Evolutionary conservation across 2,113 vertebrate species (phyloP).

Genomic region (Eudyptes chrysolophus): DNA sequence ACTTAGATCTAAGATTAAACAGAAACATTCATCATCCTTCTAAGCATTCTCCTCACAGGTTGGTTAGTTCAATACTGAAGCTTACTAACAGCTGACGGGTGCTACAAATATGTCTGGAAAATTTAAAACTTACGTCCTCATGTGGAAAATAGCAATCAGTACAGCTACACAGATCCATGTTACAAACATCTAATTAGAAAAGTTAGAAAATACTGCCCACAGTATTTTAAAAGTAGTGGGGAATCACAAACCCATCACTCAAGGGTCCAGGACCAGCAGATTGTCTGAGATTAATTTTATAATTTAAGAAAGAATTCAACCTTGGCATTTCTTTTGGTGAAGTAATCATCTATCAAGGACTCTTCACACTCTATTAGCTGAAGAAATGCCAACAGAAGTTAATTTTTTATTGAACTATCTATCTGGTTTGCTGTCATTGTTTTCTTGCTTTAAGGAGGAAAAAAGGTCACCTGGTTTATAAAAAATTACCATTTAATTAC

Average conservation of each 20-base stretch:
- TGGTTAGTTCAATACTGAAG: not conserved
- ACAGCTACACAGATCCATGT: not conserved
- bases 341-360: not conserved
- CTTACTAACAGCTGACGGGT: not conserved
- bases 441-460: not conserved
- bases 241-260: not conserved
- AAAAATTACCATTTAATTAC: not conserved
- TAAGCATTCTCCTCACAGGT: not conserved
- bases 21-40: not conserved
- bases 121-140: not conserved
- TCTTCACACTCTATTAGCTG: not conserved
- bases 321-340: not conserved
- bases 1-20: not conserved
- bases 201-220: not conserved
- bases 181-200: not conserved
- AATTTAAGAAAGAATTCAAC: not conserved
- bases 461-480: not conserved
- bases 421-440: not conserved
- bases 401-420: not conserved
- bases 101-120: not conserved
- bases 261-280: not conserved
- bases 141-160: not conserved
- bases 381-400: not conserved
- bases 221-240: not conserved
- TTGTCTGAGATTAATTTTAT: not conserved